Evolutionary conservation across 2,888 invertebrate genomes (phyloP), one percentile per base, ranked within the genome.

Genomic region (Andrena bicolor): DNA sequence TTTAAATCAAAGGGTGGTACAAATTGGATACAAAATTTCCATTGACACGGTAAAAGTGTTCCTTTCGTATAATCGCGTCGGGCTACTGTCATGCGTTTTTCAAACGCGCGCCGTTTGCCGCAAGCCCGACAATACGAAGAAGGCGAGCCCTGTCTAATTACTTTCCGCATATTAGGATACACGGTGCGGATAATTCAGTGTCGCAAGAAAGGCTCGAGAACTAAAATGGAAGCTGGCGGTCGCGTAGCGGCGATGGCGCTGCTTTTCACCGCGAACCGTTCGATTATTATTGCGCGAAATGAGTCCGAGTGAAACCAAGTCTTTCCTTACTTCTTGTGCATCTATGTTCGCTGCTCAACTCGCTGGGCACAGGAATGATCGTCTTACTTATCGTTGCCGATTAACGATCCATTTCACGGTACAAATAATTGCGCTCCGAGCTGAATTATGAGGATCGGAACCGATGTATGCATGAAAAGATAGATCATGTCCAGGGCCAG

Each of bases 241-340:
- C 84, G 66, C 60, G 61, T 53, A 69, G 51, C 84, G 70, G 60
- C 76, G 79, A 84, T 86, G 51, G 76, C 8, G 63, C 68, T 28
- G 65, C 66, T 71, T 80, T 60, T 71, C 66, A 30, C 70, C 23
- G 28, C 32, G 53, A 63, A 72, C 81, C 81, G 75, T 83, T 80
- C 82, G 80, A 82, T 84, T 76, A 81, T 84, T 79, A 84, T 77
- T 58, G 73, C 68, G 61, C 61, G 74, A 66, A 86, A 85, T 53
- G 64, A 75, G 64, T 72, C 53, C 71, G 48, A 68, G 74, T 70
- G 76, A 87, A 84, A 87, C 80, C 69, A 20, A 74, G 74, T 61
- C 41, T 53, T 76, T 87, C 81, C 72, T 85, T 77, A 30, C 10
- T 41, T 53, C 26, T 75, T 66, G 68, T 13, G 71, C 35, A 51